These are phyloP conservation scores for Heliconius congener DNA, from an alignment of 1,140 invertebrate genomes.

Conservation along the genomic window DNA sequence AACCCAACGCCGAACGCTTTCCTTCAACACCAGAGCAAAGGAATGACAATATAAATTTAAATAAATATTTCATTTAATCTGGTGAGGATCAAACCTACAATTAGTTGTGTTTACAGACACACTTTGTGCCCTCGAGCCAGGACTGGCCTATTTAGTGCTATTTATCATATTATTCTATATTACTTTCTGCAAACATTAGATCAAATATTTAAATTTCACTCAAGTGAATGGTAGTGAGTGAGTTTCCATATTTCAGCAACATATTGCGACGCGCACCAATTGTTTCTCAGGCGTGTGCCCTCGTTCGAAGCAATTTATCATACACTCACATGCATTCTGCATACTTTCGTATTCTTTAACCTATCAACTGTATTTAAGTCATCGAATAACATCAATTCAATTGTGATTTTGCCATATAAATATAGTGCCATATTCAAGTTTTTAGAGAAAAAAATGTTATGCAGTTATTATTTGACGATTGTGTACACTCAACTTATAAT, in stretches of 20 bases:
- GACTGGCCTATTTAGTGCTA: too few species aligned
- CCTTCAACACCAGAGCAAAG: too few species aligned
- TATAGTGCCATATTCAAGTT: not conserved
- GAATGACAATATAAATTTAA: too few species aligned
- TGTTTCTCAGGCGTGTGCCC: constrained; percentile 33
- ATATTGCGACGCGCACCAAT: constrained; percentile 33
- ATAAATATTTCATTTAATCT: too few species aligned
- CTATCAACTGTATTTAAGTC: constrained; percentile 18
- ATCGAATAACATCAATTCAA: constrained; percentile 8
- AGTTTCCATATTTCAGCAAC: constrained; percentile 23
- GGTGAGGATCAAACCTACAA: too few species aligned
- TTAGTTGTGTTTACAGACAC: too few species aligned
- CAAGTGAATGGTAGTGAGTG: constrained; percentile 7
- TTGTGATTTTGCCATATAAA: not conserved
- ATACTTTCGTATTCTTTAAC: constrained; percentile 20
- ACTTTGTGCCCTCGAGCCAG: too few species aligned
- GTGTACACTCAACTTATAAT: not conserved
- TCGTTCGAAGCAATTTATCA: constrained; percentile 36
- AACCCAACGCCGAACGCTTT: too few species aligned
- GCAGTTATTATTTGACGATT: not conserved
- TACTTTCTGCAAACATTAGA: constrained; percentile 3
- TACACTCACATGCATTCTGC: constrained; percentile 33
- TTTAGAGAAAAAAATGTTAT: not conserved
- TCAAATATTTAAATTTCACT: constrained; percentile 14
- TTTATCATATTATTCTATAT: not conserved